Evolutionary conservation across 2,797 vertebrate genomes (phyloP).

Genomic region (Poeciliopsis presidionis): DNA sequence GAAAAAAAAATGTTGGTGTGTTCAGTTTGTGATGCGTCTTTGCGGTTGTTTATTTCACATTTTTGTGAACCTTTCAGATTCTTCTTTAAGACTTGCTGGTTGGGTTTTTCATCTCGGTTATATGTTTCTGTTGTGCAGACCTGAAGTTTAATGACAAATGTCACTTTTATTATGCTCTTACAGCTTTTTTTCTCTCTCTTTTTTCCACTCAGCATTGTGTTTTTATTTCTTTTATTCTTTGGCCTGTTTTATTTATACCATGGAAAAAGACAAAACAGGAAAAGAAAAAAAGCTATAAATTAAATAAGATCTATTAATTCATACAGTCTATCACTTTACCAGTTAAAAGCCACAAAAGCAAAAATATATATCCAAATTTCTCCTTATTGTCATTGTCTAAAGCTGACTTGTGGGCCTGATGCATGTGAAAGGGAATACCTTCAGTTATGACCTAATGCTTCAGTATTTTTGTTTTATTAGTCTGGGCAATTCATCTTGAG

Average conservation of each 20-base stretch:
- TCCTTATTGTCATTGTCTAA: conserved; percentile 8
- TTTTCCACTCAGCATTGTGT: background rate
- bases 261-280: conserved; percentile 12
- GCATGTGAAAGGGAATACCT: conserved; percentile 10
- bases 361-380: conserved; percentile 22
- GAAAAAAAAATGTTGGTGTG: conserved; percentile 34
- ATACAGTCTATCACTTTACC: conserved; percentile 16
- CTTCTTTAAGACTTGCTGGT: conserved; percentile 21
- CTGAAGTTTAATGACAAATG: conserved; percentile 5
- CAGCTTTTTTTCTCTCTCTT: conserved; percentile 18
- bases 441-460: conserved; percentile 24
- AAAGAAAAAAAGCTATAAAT: background rate
- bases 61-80: conserved; percentile 31
- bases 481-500: conserved; percentile 32
- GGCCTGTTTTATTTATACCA: background rate
- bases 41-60: conserved; percentile 37
- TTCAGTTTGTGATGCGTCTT: conserved; percentile 33
- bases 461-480: conserved; percentile 14
- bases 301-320: conserved; percentile 6
- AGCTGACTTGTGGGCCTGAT: background rate
- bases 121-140: conserved; percentile 4
- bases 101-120: conserved; percentile 13
- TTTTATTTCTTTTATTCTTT: conserved; percentile 3
- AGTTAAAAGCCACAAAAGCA: conserved; percentile 10
- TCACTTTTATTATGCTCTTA: conserved; percentile 40